Evolutionary conservation across 2,888 invertebrate genomes (phyloP).

Genomic region (Drosophila mimetica): DNA sequence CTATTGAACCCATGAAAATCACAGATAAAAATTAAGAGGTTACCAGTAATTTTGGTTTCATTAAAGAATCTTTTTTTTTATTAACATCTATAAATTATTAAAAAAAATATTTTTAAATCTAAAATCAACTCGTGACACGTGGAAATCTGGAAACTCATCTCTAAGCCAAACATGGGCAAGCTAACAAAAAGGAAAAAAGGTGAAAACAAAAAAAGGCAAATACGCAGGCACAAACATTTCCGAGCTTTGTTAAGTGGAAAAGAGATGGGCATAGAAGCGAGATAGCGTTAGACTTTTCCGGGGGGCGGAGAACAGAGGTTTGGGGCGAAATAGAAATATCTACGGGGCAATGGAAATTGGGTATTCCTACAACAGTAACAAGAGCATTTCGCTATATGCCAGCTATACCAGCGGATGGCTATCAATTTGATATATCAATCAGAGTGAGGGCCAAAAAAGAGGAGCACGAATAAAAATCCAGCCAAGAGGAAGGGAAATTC

Average conservation of each 20-base stretch:
- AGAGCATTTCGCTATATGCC: conserved; percentile 50
- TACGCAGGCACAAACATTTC: conserved; percentile 37
- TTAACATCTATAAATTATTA: no score
- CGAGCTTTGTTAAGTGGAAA: conserved; percentile 33
- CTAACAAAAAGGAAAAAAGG: conserved; percentile 4
- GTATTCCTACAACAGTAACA: conserved; percentile 37
- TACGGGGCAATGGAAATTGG: conserved; percentile 30
- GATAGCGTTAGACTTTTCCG: conserved; percentile 13
- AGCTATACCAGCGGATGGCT: conserved; percentile 49
- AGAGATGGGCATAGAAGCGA: conserved; percentile 28
- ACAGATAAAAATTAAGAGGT: no score
- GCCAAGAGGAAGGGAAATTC: conserved; percentile 12
- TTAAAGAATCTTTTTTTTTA: neutral
- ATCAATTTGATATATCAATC: conserved; percentile 78
- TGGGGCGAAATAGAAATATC: conserved; percentile 13
- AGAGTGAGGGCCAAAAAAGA: conserved; percentile 36
- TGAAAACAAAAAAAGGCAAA: conserved; percentile 4
- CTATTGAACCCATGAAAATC: no score
- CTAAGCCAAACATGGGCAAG: conserved; percentile 9
- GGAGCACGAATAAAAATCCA: neutral
- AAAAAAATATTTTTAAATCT: no score
- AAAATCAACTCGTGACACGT: no score
- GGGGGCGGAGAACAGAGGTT: no score
- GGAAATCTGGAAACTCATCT: neutral
- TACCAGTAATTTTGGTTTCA: neutral